Evolutionary conservation across 2,113 vertebrate genomes (phyloP).

Genomic region (Mola mola): DNA sequence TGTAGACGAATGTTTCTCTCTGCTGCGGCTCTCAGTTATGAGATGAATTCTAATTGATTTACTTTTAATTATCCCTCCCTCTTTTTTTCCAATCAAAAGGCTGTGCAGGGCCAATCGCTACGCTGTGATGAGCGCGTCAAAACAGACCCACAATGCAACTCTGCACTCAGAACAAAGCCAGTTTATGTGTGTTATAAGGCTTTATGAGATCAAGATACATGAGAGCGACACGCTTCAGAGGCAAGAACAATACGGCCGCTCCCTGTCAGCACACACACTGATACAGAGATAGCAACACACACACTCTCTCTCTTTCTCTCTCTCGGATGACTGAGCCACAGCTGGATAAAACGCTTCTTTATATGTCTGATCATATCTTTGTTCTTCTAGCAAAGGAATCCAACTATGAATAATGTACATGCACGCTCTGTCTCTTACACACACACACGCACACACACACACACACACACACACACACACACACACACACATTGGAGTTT

Average conservation of each 20-base stretch:
- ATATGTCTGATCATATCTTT: constrained; percentile 63
- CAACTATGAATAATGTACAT: constrained; percentile 50
- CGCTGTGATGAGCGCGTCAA: no score
- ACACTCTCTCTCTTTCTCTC: neutral
- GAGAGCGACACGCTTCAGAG: constrained; percentile 42
- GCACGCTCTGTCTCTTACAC: constrained; percentile 15
- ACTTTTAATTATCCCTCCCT: constrained; percentile 66
- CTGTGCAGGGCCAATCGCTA: no score
- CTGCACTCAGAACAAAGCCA: no score
- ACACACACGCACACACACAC: constrained; percentile 12
- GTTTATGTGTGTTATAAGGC: constrained; percentile 13
- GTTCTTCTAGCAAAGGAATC: constrained; percentile 42
- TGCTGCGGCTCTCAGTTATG: constrained; percentile 50
- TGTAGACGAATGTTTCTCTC: no score
- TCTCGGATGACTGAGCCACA: constrained; percentile 28
- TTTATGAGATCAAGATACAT: constrained; percentile 50
- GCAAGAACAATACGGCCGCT: constrained; percentile 28
- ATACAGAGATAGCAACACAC: constrained; percentile 6
- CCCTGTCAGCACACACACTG: neutral
- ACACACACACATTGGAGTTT: constrained; percentile 13
- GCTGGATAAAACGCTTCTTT: constrained; percentile 56
- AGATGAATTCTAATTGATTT: constrained; percentile 74
- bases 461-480: constrained; percentile 19
- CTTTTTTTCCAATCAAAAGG: constrained; percentile 14
- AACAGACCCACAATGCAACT: no score